Evolutionary conservation across 2,888 invertebrate genomes (phyloP).

Genomic region (Dorcus hopei): DNA sequence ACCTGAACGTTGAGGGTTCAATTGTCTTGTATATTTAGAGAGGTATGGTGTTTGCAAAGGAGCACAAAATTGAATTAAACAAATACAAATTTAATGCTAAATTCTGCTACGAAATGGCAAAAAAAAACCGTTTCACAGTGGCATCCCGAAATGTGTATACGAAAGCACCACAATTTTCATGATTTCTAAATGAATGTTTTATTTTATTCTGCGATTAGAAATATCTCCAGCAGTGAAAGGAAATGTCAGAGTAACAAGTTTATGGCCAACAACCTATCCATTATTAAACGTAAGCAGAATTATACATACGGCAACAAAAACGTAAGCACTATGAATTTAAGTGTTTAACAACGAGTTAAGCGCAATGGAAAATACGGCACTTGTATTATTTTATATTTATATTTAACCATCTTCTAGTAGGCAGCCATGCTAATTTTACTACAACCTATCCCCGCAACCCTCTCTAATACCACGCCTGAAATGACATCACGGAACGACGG

Average conservation of each 20-base stretch:
- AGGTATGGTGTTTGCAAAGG: constrained; percentile 4
- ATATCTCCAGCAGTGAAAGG: constrained; percentile 36
- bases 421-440: constrained; percentile 49
- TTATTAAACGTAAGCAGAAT: constrained; percentile 10
- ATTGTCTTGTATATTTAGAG: constrained; percentile 8
- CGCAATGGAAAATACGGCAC: neutral
- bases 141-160: too few relatives aligned
- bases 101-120: constrained; percentile 3
- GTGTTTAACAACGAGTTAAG: neutral
- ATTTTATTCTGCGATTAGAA: constrained; percentile 8
- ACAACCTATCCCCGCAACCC: constrained; percentile 38
- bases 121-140: neutral
- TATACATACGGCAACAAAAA: constrained; percentile 6
- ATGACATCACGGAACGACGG: constrained; percentile 13
- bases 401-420: constrained; percentile 25
- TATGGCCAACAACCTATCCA: constrained; percentile 44
- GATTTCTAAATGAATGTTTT: constrained; percentile 6
- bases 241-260: constrained; percentile 43
- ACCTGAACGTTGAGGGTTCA: constrained; percentile 4
- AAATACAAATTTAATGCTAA: constrained; percentile 3
- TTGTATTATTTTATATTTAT: constrained; percentile 11
- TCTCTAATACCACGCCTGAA: constrained; percentile 25
- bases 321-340: neutral
- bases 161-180: constrained; percentile 1
- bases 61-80: neutral